Conservation (phyloP, 1,140 invertebrate genomes). For the Cephus cinctus region DNA sequence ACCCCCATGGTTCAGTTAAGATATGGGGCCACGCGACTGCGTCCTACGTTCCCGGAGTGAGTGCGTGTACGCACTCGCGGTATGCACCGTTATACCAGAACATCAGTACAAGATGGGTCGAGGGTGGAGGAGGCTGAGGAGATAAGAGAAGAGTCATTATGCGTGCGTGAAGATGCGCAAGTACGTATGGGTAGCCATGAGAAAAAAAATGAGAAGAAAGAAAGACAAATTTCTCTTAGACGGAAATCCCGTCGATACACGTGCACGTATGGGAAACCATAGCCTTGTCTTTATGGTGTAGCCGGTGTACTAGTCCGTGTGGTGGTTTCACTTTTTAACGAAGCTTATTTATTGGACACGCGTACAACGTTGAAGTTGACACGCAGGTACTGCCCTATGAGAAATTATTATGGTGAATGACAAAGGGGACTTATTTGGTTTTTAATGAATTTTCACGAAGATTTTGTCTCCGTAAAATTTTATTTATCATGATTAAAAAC, state of each 20-base stretch:
- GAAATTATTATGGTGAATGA: no score
- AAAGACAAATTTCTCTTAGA: constrained; percentile 6
- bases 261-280: no score
- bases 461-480: no score
- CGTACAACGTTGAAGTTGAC: no score
- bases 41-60: constrained; percentile 11
- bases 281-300: no score
- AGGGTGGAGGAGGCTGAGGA: no score
- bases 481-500: no score
- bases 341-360: constrained; percentile 28
- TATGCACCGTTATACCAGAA: no score
- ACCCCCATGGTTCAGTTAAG: constrained; percentile 45
- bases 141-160: constrained; percentile 3
- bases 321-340: constrained; percentile 27
- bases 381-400: no score
- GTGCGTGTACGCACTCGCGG: constrained; percentile 26
- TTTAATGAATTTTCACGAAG: no score
- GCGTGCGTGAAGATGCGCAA: constrained; percentile 3
- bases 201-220: background rate
- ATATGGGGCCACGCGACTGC: constrained; percentile 52
- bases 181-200: background rate
- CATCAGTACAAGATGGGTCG: constrained; percentile 8
- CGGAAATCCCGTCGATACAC: constrained; percentile 4
- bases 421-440: no score
- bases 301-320: constrained; percentile 15